Base-by-base conservation (phyloP, 2,113 vertebrate genomes). In the Ictidomys tridecemlineatus region DNA sequence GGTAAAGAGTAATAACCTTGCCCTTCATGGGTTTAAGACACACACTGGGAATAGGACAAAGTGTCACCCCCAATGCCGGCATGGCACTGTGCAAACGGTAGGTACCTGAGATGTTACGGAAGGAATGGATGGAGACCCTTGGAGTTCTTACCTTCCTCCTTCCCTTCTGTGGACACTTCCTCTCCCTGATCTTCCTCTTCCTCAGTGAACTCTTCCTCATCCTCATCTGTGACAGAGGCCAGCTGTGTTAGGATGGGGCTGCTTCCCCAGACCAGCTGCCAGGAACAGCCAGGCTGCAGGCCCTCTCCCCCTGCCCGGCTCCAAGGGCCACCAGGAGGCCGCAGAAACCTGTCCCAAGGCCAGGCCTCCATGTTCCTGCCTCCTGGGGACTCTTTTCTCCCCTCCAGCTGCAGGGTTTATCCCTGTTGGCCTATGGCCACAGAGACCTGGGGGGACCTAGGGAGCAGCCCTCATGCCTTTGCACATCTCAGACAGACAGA, bases 141-240 rank as follows among this genome's bases (percentile, higher is more conserved):
- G 8, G 26, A n/a, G 1, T 53, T 87, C 97, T 97, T 97, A 99
- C 99, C 98, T 82, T 78, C 98, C 79, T 96, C 95, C 4, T 92
- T 96, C 73, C 42, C 98, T 82, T 98, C 98, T 9, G 98, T 97
- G 14, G 37, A 85, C 8, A 45, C 73, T 0, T 97, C 97, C 76
- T 98, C 98, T 73, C 98, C 98, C 56, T 89, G 92, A 14, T 97
- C 97, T 51, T 98, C 98, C 39, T 98, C 98, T 17, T 98, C 99
- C 45, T 98, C 98, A 7, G 96, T 97, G 1, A 98, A 98, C 14
- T 99, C 99, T 76, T 99, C 99, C 0, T 98, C 98, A 26, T 98
- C 98, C 82, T 99, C 99, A 1, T 97, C 98, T 98, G 94, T 1
- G 72, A 93, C 39, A 87, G 94, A 92, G 89, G 94, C 11, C 32